phyloP scores from a whole-genome alignment of 2,113 vertebrate genomes.

The Garra rufa region DNA sequence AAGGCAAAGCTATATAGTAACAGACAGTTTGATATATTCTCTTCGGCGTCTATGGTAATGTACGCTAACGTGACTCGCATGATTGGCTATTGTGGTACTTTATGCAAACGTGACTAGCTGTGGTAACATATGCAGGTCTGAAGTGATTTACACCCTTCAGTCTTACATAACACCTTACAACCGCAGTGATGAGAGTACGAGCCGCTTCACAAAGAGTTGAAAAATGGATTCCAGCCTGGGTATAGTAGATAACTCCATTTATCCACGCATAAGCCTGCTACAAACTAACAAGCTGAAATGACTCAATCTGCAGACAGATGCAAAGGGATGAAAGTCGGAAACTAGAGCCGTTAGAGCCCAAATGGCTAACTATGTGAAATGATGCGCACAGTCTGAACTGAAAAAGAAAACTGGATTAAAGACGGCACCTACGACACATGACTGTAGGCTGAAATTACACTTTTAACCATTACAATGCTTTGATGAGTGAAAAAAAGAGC shows the following conservation, averaged over 20 bases:
- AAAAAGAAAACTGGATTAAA: conserved; percentile 43
- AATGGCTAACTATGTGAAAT: conserved; percentile 10
- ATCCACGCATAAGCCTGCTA: not conserved
- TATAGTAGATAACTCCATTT: conserved; percentile 17
- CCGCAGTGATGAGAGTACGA: not conserved
- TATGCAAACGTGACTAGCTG: conserved; percentile 15
- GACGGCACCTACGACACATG: not conserved
- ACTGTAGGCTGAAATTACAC: not conserved
- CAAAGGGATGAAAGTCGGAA: not conserved
- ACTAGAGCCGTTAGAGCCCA: not conserved
- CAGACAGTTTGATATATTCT: conserved; percentile 17
- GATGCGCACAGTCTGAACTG: not conserved
- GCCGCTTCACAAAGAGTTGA: not conserved
- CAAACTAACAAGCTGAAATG: conserved; percentile 1
- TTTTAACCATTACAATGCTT: conserved; percentile 32
- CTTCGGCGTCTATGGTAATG: not conserved
- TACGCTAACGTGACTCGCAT: not conserved
- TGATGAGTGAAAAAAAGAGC: conserved; percentile 34
- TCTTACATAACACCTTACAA: conserved; percentile 60
- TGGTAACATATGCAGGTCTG: conserved; percentile 51
- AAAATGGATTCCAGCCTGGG: not conserved
- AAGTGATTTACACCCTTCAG: conserved; percentile 50
- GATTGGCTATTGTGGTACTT: conserved; percentile 1
- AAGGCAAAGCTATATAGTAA: conserved; percentile 33
- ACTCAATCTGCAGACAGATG: conserved; percentile 12